Conservation (phyloP, 2,888 invertebrate genomes). For the Acronicta aceris region DNA sequence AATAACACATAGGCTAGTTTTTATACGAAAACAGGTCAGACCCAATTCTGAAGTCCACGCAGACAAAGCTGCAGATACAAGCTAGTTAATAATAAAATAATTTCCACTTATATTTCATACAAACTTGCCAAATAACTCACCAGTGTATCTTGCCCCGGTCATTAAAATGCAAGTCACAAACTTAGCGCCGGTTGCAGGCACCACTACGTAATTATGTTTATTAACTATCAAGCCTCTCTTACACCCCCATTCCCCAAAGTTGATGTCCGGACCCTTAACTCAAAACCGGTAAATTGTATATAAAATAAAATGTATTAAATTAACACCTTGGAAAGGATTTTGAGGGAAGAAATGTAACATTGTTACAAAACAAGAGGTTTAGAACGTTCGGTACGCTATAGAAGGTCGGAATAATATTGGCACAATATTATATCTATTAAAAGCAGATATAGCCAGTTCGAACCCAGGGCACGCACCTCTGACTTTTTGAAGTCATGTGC, state of each 20-base stretch:
- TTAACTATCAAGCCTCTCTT: constrained; percentile 60
- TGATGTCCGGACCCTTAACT: constrained; percentile 66
- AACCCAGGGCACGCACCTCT: no score
- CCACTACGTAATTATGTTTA: constrained; percentile 61
- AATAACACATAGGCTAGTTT: no score
- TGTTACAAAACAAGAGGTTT: no score
- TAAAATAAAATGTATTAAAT: constrained; percentile 71
- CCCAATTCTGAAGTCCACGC: no score
- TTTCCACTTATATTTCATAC: neutral
- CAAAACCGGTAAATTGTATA: constrained; percentile 68
- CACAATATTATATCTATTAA: no score
- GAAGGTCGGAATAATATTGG: no score
- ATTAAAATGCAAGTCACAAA: constrained; percentile 48
- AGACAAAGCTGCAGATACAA: no score
- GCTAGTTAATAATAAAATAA: no score
- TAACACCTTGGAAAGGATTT: constrained; percentile 66
- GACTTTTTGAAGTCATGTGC: no score
- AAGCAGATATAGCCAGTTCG: no score
- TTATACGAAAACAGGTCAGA: no score
- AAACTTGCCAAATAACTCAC: constrained; percentile 10
- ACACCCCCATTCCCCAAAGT: constrained; percentile 60
- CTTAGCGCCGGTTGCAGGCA: constrained; percentile 38
- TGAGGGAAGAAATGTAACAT: constrained; percentile 55
- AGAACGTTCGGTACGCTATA: no score
- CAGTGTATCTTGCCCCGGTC: neutral